These are phyloP conservation scores for Drosophila burlai DNA, from an alignment of 1,140 invertebrate genomes.

Conservation along the genomic window DNA sequence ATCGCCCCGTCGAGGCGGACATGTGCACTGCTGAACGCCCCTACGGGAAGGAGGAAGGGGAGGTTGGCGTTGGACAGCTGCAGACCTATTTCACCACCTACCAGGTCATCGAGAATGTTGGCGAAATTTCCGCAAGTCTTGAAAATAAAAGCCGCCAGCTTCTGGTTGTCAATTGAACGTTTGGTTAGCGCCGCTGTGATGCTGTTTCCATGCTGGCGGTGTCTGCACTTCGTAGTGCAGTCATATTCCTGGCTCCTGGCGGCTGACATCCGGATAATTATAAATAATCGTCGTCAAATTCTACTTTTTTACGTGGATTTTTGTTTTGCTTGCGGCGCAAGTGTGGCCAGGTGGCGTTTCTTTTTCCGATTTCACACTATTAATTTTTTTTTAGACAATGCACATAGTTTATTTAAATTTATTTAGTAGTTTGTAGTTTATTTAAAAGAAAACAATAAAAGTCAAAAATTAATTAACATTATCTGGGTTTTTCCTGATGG, in stretches of 20 bases:
- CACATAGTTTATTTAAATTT: neutral
- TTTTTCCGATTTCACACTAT: too few species aligned
- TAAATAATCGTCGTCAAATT: constrained; percentile 25
- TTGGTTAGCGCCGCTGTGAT: constrained; percentile 87
- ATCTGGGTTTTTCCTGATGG: neutral
- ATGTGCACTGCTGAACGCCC: constrained; percentile 89
- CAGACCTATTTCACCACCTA: constrained; percentile 12
- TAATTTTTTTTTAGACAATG: neutral
- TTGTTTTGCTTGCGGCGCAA: constrained; percentile 28
- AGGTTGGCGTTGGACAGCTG: neutral
- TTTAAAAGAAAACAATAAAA: neutral
- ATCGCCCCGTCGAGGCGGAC: constrained; percentile 88
- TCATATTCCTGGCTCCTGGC: constrained; percentile 76
- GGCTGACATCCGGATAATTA: constrained; percentile 54
- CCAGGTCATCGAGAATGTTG: constrained; percentile 84
- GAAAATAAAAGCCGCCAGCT: constrained; percentile 86
- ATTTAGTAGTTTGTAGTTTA: too few species aligned
- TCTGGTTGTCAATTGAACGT: constrained; percentile 84
- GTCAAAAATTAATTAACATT: neutral
- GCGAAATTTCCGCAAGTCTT: constrained; percentile 87
- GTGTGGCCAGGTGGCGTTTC: constrained; percentile 13
- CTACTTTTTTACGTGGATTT: constrained; percentile 36
- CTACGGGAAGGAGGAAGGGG: constrained; percentile 43
- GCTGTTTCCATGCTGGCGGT: constrained; percentile 86
- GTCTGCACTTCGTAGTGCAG: constrained; percentile 86